phyloP scores from a whole-genome alignment of 2,113 vertebrate species.

The Phalacrocorax pelagicus region DNA sequence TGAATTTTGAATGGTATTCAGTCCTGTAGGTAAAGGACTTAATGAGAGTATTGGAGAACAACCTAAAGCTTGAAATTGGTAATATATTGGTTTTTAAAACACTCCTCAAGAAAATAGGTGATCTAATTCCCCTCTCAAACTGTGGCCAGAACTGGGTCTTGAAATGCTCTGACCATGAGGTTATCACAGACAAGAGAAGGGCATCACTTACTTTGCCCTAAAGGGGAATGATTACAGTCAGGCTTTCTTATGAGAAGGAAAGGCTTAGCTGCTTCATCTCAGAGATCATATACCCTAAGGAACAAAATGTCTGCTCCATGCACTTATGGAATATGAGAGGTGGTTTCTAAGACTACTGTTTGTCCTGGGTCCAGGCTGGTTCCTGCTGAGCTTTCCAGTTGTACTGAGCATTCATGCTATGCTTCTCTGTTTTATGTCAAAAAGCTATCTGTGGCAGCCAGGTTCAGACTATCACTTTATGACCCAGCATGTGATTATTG shows the following conservation, averaged over 20 bases:
- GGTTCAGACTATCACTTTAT: background rate
- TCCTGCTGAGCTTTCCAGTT: background rate
- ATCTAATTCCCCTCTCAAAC: background rate
- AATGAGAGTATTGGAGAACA: background rate
- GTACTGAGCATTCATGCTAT: background rate
- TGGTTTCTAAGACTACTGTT: background rate
- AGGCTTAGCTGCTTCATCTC: background rate
- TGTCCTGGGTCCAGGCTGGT: background rate
- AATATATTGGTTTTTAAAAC: background rate
- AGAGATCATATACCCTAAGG: background rate
- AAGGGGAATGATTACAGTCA: background rate
- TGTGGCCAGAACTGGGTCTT: background rate
- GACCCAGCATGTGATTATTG: background rate
- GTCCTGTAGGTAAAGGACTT: background rate
- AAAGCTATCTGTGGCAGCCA: background rate
- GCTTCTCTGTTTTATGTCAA: background rate
- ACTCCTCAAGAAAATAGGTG: background rate
- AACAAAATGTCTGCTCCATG: background rate
- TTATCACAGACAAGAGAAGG: background rate
- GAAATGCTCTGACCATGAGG: background rate
- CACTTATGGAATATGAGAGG: background rate
- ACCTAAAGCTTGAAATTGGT: background rate
- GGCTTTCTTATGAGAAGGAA: background rate
- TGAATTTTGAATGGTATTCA: background rate
- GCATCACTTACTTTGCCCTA: background rate